Base-by-base conservation (phyloP, 1,140 invertebrate species). In the Pseudomyrmex cubaensis region DNA sequence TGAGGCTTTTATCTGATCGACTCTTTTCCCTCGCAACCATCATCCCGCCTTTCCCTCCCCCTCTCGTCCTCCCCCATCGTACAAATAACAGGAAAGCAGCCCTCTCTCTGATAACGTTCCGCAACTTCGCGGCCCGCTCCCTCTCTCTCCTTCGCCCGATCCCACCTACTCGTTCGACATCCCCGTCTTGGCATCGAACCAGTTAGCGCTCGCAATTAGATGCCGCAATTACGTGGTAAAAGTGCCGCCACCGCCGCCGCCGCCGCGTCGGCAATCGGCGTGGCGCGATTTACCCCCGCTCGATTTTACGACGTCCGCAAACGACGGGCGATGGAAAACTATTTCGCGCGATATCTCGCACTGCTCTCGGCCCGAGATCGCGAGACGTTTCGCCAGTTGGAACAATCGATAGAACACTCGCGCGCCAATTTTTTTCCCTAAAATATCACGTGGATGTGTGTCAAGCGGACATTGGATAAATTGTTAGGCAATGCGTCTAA, bases 1-100 rank as follows among this genome's bases (percentile, higher is more conserved):
- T 87, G 90, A 90, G 83, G 83, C 82, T 83, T 85, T 89, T 86
- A 90, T 90, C 90, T 83, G 89, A 90, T 90, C 66, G 75, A 50
- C 74, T 75, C 67, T 66, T 52, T 80, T 66, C 62, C 48, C 54
- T 46, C 35, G 7, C 10, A 52, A 57, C 57, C 35, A 8, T 9
- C 63, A 25, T 72, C 56, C 35, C 35, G 35, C 59, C 54, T 72
- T 50, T 13, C 82, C 69, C 46, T 20, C 54, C 17, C 70, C 75
- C 63, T 35, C 35, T 7, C 35, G 4, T 4, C 56, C 25, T 66
- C 56, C 59, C 66, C 75, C 63, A 80, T 86, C 84, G 87, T 77
- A 64, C 80, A 77, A 88, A 86, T 85, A 80, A 82, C 84, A 83
- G 83, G 66, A 87, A 88, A 83, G 78, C 83, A 88, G 35, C 83